Base-by-base conservation (phyloP, 2,888 invertebrate species). In the Coelopa pilipes region DNA sequence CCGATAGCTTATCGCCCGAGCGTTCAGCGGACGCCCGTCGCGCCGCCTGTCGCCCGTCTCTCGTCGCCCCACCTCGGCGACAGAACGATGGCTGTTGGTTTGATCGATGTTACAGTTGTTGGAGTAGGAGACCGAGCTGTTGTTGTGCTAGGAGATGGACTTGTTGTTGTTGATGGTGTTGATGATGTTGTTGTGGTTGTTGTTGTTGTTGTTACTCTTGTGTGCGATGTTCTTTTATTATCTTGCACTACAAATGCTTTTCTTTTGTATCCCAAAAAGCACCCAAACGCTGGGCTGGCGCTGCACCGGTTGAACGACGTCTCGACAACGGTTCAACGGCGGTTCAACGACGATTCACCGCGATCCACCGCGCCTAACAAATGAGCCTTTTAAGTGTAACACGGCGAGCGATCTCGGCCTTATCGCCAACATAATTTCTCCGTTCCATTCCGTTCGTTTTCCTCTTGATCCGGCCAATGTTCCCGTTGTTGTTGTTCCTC, bases 1-100 rank as follows among this genome's bases (percentile, higher is more conserved):
- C 79, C 80, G 83, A 84, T 84, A 81, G 80, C 83, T 83, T 83
- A 83, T 83, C 83, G 79, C 78, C 55, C 34, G 53, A 71, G 65
- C 71, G 63, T 55, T 71, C 65, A 71, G 50, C 65, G 53, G 57
- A 17, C 50, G 49, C 15, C 19, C 19, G n/a, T n/a, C n/a, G n/a
- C 15, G 66, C 46, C 45, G 24, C 62, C 24, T 62, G 15, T 4
- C 4, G 5, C 15, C 53, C 53, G 13, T 11, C 53, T 5, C 13
- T 49, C 10, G 49, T 49, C 53, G 53, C 53, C 13, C 13, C 53
- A 7, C 53, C 13, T 53, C 53, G n/a, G 10, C 53, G 53, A 15
- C 53, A 53, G 15, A 34, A 34, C 34, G 34, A 34, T 7, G 34
- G 10, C 53, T 53, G 13, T 53, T 72, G 66, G 49, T 17, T 21